phyloP scores from a whole-genome alignment of 92 coral and sea anemone species.

The Palythoa caribaeorum region DNA sequence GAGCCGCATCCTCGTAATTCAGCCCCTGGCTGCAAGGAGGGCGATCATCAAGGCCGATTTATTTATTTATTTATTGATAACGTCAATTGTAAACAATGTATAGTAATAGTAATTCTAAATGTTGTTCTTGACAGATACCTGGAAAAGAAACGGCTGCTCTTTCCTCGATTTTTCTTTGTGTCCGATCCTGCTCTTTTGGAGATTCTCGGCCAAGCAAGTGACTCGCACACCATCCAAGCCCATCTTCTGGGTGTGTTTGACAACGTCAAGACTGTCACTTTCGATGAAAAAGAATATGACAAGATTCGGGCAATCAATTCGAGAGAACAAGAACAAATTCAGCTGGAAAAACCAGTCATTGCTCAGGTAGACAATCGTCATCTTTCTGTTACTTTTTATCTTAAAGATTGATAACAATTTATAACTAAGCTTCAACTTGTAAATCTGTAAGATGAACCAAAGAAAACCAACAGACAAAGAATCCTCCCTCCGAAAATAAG shows the following conservation, averaged over 20 bases:
- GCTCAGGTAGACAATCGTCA: constrained; percentile 81
- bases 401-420: neutral
- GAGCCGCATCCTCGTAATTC: no score
- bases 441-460: neutral
- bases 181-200: constrained; percentile 98
- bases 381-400: neutral
- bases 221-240: constrained; percentile 99
- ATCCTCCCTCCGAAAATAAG: no score
- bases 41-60: no score
- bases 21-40: no score
- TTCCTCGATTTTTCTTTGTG: constrained; percentile 99
- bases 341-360: constrained; percentile 89
- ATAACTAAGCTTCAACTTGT: neutral
- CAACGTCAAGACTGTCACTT: constrained; percentile 95
- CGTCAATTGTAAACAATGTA: neutral
- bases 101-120: neutral
- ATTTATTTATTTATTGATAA: no score
- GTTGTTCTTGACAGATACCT: constrained; percentile 70
- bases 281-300: constrained; percentile 97
- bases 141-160: constrained; percentile 97
- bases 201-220: constrained; percentile 99
- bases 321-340: constrained; percentile 87
- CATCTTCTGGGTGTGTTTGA: constrained; percentile 95
- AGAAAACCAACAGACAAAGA: no score
- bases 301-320: constrained; percentile 95